Conservation (phyloP, 2,888 invertebrate species). For the Apomyelois bistriatella region DNA sequence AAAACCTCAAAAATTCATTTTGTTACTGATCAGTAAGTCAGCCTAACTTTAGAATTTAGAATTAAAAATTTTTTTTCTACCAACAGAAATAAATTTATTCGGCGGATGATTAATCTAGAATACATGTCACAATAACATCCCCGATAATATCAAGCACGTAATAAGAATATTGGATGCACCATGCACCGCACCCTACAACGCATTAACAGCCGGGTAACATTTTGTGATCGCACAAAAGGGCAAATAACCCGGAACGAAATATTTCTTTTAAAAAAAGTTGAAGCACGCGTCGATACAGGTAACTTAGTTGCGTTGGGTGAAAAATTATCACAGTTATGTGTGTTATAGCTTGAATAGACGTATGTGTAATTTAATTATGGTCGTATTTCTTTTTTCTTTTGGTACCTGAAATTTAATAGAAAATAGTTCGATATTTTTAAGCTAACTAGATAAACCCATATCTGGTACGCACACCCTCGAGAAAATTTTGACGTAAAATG, state of each 20-base stretch:
- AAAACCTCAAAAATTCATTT: too few species aligned
- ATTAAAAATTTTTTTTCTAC: too few species aligned
- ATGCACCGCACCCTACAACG: not conserved
- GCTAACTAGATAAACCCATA: too few species aligned
- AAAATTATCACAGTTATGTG: not conserved
- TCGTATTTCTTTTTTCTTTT: too few species aligned
- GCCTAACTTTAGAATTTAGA: too few species aligned
- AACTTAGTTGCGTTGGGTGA: not conserved
- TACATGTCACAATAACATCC: conserved; percentile 1
- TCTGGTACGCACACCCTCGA: too few species aligned
- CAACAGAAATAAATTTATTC: not conserved
- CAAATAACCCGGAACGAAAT: conserved; percentile 7
- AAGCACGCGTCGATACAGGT: conserved; percentile 1
- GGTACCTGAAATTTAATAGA: too few species aligned
- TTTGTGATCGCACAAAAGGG: not conserved
- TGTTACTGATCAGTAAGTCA: too few species aligned
- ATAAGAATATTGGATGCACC: conserved; percentile 3
- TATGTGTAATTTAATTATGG: too few species aligned
- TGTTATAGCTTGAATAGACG: not conserved
- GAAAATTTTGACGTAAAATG: too few species aligned
- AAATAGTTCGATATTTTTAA: too few species aligned
- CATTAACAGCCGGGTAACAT: conserved; percentile 1
- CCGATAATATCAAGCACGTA: not conserved
- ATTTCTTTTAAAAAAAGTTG: conserved; percentile 1
- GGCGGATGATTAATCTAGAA: not conserved